phyloP scores from a whole-genome alignment of 2,888 invertebrate species.

The Liposcelis brunnea region DNA sequence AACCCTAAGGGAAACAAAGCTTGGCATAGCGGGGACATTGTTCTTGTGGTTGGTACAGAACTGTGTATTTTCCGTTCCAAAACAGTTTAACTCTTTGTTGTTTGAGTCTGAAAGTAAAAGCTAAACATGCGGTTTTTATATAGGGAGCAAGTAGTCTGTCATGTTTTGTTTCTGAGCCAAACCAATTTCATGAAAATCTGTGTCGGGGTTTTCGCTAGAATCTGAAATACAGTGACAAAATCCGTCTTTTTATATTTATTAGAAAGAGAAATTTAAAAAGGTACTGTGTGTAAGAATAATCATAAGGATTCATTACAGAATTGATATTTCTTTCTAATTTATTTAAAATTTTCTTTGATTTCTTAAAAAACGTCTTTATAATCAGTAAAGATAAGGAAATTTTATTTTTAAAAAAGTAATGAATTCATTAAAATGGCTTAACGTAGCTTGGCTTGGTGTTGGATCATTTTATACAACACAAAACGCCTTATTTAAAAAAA shows the following conservation, averaged over 20 bases:
- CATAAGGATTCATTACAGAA: slow-evolving; percentile 9
- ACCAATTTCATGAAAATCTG: not conserved
- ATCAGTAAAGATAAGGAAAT: too few relatives aligned
- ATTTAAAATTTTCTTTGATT: not conserved
- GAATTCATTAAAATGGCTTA: too few relatives aligned
- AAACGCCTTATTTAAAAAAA: too few relatives aligned
- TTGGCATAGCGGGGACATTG: too few relatives aligned
- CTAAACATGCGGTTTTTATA: not conserved
- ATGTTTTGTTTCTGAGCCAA: not conserved
- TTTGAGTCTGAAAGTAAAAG: not conserved
- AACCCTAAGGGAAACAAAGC: too few relatives aligned
- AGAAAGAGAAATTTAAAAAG: slow-evolving; percentile 8
- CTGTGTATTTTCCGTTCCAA: too few relatives aligned
- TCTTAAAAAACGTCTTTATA: too few relatives aligned
- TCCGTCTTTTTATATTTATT: slow-evolving; percentile 9
- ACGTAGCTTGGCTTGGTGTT: too few relatives aligned
- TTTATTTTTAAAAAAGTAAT: too few relatives aligned
- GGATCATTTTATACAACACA: too few relatives aligned
- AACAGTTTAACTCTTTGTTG: not conserved
- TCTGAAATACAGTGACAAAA: slow-evolving; percentile 8
- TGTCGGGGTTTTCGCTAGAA: slow-evolving; percentile 7
- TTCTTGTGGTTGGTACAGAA: too few relatives aligned
- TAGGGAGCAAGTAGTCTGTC: not conserved
- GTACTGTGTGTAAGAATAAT: slow-evolving; percentile 8
- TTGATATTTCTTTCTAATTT: slow-evolving; percentile 7